phyloP scores from a whole-genome alignment of 2,113 vertebrate species.

The Festucalex cinctus region DNA sequence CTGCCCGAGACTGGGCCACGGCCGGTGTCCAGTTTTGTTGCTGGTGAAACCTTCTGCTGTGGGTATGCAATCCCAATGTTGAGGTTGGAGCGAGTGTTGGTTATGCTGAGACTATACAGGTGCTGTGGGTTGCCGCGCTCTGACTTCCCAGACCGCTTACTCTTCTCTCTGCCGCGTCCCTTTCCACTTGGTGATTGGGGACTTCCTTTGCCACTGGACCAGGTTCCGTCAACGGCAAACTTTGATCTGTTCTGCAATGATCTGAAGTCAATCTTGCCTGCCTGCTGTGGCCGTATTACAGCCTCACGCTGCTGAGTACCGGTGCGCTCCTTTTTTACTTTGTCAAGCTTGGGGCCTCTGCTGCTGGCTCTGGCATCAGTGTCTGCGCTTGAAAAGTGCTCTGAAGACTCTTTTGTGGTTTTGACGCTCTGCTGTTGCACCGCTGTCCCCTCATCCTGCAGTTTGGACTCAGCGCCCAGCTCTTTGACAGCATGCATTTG shows the following conservation, averaged over 20 bases:
- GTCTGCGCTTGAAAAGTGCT: conserved; percentile 63
- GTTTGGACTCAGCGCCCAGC: conserved; percentile 73
- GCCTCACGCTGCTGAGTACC: conserved; percentile 83
- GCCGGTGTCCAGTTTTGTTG: conserved; percentile 77
- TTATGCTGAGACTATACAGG: conserved; percentile 81
- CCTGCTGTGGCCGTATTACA: conserved; percentile 82
- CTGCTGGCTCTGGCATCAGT: conserved; percentile 60
- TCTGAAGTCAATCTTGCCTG: conserved; percentile 83
- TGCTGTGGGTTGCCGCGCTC: conserved; percentile 81
- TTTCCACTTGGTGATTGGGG: conserved; percentile 79
- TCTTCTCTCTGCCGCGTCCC: conserved; percentile 73
- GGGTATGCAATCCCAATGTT: conserved; percentile 84
- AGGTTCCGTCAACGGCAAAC: conserved; percentile 73
- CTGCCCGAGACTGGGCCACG: conserved; percentile 67
- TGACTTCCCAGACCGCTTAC: conserved; percentile 72
- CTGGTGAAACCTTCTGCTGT: conserved; percentile 79
- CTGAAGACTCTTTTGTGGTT: conserved; percentile 50
- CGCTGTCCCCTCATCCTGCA: conserved; percentile 72
- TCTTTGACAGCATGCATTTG: conserved; percentile 75
- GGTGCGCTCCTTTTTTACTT: conserved; percentile 75
- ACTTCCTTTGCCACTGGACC: conserved; percentile 75
- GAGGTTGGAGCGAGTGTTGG: conserved; percentile 77
- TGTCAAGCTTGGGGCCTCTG: conserved; percentile 59
- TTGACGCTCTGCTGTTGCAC: conserved; percentile 76
- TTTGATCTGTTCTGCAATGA: conserved; percentile 78